A percentile compares a stretch with the other conserved stretches of the same genome.
Conservation (phyloP, 2,888 invertebrate genomes). For the Ctena decussata region DNA sequence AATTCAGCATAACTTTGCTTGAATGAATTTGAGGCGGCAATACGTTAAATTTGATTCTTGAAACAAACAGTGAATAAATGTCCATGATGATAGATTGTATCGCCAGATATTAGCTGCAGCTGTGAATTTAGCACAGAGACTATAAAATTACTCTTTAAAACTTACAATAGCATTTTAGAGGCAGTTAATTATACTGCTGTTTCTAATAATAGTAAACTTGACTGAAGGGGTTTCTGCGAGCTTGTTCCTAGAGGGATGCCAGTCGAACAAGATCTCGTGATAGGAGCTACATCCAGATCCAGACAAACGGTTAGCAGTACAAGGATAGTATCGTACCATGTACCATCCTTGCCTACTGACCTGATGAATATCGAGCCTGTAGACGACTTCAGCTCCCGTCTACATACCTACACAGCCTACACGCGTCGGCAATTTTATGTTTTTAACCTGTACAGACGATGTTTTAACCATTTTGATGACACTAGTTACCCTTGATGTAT, state of each 20-base stretch:
- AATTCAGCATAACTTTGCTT: no score
- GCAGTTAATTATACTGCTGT: no score
- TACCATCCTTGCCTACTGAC: slow-evolving; percentile 1
- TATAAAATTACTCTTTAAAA: no score
- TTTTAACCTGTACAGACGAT: not conserved
- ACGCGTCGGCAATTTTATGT: not conserved
- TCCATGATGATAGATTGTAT: no score
- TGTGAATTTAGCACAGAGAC: no score
- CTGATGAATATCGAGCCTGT: slow-evolving; percentile 2
- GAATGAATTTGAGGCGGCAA: no score
- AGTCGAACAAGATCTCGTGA: slow-evolving; percentile 6
- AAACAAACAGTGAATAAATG: no score
- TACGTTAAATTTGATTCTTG: no score
- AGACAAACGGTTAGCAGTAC: not conserved
- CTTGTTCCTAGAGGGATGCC: not conserved
- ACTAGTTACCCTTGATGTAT: no score
- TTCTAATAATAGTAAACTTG: not conserved
- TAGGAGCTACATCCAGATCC: slow-evolving; percentile 11
- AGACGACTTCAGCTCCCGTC: not conserved
- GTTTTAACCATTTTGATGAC: not conserved
- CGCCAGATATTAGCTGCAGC: no score
- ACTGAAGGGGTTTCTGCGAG: not conserved
- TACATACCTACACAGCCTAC: not conserved
- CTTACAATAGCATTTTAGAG: no score
- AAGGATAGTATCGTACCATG: slow-evolving; percentile 2